phyloP scores from a whole-genome alignment of 2,113 vertebrate species.

The Lamprotornis superbus region DNA sequence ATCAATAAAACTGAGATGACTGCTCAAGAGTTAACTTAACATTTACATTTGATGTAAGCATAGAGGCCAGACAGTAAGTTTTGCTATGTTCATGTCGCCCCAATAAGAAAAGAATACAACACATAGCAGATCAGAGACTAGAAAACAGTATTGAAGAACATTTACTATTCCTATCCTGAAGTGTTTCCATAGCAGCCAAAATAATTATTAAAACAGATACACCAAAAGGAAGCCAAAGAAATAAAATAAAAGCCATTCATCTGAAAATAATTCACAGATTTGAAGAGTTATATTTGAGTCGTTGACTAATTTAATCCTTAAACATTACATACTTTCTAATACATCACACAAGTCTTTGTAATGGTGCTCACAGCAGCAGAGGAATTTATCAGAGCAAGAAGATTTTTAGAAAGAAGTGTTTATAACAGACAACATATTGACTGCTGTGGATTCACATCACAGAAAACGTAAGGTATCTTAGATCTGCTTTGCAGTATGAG shows the following conservation, averaged over 20 bases:
- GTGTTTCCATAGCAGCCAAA: constrained; percentile 61
- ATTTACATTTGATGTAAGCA: background rate
- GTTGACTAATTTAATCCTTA: background rate
- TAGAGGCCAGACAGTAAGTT: background rate
- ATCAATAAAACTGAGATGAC: background rate
- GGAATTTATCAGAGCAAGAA: background rate
- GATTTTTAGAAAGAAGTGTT: background rate
- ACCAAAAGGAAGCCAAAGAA: constrained; percentile 7
- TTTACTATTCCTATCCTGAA: constrained; percentile 37
- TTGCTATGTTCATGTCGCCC: background rate
- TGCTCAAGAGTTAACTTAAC: background rate
- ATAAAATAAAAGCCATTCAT: background rate
- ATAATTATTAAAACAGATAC: constrained; percentile 49
- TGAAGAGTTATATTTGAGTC: background rate
- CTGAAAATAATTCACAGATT: background rate
- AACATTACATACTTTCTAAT: background rate
- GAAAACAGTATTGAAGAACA: background rate
- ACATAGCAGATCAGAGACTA: background rate
- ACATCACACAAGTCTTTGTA: background rate
- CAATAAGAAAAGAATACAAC: background rate
- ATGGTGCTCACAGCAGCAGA: background rate
- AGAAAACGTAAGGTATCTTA: background rate
- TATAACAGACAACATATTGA: background rate
- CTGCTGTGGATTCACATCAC: background rate
- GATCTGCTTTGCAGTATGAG: background rate